Conservation (phyloP, 2,797 vertebrate genomes). For the Falco rusticolus region DNA sequence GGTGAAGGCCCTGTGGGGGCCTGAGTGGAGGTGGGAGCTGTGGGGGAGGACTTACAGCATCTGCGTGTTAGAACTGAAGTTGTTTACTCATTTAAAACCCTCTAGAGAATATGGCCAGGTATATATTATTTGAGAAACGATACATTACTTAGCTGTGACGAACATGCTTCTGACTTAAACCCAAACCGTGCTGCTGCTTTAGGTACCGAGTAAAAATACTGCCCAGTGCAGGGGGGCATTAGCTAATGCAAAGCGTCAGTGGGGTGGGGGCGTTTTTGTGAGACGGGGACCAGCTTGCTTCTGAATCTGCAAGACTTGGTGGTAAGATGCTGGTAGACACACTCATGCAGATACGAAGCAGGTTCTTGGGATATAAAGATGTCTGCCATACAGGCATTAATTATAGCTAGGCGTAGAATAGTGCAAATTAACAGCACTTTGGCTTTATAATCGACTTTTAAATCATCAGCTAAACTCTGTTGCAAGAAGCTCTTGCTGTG, state of each 20-base stretch:
- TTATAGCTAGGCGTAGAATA: background rate
- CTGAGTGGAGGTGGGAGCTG: background rate
- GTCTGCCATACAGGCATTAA: background rate
- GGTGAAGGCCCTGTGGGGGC: background rate
- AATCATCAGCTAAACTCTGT: background rate
- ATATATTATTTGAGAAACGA: background rate
- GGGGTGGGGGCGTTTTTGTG: background rate
- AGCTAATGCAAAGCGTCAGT: background rate
- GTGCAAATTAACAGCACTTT: background rate
- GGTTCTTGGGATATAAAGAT: background rate
- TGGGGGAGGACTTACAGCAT: background rate
- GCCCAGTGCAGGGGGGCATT: background rate
- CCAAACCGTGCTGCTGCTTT: background rate
- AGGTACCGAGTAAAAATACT: background rate
- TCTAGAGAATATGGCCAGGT: background rate
- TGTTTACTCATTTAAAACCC: background rate
- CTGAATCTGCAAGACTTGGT: background rate
- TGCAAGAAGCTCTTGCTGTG: background rate
- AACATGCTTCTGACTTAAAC: background rate
- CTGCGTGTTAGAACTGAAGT: background rate
- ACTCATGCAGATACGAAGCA: background rate
- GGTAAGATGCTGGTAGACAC: background rate
- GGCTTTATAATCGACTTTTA: background rate
- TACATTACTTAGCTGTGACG: background rate
- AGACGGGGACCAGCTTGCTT: background rate